phyloP scores from a whole-genome alignment of 2,797 vertebrate genomes.

The Meda fulgida region DNA sequence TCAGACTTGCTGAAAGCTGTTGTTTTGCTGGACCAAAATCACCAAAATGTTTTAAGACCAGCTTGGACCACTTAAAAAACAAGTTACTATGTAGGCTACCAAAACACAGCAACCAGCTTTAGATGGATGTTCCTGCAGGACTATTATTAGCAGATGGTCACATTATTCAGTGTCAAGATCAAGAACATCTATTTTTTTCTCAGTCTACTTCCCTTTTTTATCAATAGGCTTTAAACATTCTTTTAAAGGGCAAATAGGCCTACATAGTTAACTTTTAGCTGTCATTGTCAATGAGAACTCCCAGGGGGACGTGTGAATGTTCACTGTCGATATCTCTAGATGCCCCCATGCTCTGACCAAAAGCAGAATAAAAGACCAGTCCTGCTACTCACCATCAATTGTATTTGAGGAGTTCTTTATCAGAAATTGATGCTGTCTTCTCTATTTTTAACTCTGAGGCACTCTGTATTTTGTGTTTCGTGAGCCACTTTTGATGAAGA shows the following conservation, averaged over 20 bases:
- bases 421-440: conserved; percentile 40
- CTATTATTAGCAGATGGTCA: neutral
- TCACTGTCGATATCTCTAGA: conserved; percentile 50
- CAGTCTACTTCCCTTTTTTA: neutral
- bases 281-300: conserved; percentile 47
- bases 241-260: conserved; percentile 1
- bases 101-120: neutral
- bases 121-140: neutral
- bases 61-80: neutral
- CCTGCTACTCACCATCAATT: conserved; percentile 37
- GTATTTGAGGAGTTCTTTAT: conserved; percentile 56
- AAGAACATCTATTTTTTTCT: neutral
- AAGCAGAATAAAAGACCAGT: conserved; percentile 46
- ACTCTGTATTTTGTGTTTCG: conserved; percentile 38
- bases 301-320: conserved; percentile 42
- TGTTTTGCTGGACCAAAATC: neutral
- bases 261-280: conserved; percentile 49
- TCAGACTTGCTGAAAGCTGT: neutral
- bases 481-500: conserved; percentile 33
- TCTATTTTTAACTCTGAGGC: conserved; percentile 25
- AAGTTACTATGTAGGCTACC: neutral
- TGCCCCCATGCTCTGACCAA: conserved; percentile 40
- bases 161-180: neutral
- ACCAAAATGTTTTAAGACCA: neutral
- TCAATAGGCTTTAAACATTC: neutral